Base-by-base conservation (phyloP, 2,113 vertebrate species). In the Aleadryas rufinucha region DNA sequence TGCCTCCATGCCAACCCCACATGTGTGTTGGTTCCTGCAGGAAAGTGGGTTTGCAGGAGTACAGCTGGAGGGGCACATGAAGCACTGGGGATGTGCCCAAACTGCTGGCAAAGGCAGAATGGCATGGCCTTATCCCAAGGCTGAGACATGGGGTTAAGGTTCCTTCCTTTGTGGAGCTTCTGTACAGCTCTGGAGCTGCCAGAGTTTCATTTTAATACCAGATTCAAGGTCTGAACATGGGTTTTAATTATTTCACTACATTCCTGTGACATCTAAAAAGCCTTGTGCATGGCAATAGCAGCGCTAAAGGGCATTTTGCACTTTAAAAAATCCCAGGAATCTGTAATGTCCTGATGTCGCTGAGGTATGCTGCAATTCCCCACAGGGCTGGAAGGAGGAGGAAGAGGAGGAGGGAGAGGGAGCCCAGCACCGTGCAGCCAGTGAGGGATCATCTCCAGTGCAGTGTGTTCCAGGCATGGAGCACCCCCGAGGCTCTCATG, bases 401-500 rank as follows among this genome's bases (percentile, higher is more conserved):
- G 31, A 37, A 6, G 72, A 79, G n/a, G 24, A 87, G 52, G 83
- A 82, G 41, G 57, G 21, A 76, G 24, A 79, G 33, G 35, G 37
- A 84, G 18, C 74, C 64, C 53, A 47, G 78, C 30, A 23, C 41
- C 0, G 0, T 24, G 76, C 68, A 65, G 45, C 22, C 33, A 31
- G 26, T 1, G 2, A 54, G 33, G n/a, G 44, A 20, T 23, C 4
- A 0, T 17, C 17, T 33, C 50, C 64, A n/a, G 30, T 4, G 4
- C 11, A 0, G 3, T 5, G 26, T 72, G 39, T 28, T 21, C 15
- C 44, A 24, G 76, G 19, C 11, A n/a, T 0, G 3, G 30, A 33
- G 50, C 20, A 30, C 4, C 50, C 27, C 14, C 0, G 0, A n/a
- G 50, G 30, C 22, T 86, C 45, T 33, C 2, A 0, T 0, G 1